These are phyloP conservation scores for Porphyrio hochstetteri DNA, from an alignment of 2,113 vertebrate species.

Conservation along the genomic window DNA sequence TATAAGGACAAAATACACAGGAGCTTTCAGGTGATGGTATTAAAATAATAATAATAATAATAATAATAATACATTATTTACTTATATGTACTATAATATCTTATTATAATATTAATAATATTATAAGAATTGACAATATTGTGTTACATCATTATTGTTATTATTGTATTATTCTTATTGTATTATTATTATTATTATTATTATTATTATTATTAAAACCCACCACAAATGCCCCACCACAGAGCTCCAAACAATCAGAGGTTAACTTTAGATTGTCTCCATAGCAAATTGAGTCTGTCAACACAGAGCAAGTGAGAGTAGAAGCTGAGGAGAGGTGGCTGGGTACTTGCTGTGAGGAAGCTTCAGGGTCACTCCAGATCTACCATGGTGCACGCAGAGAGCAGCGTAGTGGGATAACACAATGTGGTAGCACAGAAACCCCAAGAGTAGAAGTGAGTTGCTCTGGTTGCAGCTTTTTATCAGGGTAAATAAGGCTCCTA, in stretches of 20 bases:
- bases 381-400: not conserved
- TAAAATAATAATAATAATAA: not conserved
- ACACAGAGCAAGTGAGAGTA: not conserved
- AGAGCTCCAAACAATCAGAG: not conserved
- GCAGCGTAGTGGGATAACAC: not conserved
- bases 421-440: not conserved
- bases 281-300: not conserved
- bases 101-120: no score
- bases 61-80: no score
- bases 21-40: not conserved
- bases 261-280: not conserved
- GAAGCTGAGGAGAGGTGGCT: not conserved
- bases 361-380: not conserved
- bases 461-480: not conserved
- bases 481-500: not conserved
- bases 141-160: no score
- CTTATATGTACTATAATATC: no score
- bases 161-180: no score
- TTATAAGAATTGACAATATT: no score
- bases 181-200: no score
- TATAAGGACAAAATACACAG: not conserved
- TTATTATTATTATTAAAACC: no score
- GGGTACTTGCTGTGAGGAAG: not conserved
- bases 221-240: fast-evolving
- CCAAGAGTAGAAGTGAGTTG: not conserved